Percentiles rank a stretch among this genome's conserved stretches.
These are phyloP conservation scores for Phragmatobia fuliginosa DNA, from an alignment of 2,888 invertebrate genomes.

Conservation along the genomic window DNA sequence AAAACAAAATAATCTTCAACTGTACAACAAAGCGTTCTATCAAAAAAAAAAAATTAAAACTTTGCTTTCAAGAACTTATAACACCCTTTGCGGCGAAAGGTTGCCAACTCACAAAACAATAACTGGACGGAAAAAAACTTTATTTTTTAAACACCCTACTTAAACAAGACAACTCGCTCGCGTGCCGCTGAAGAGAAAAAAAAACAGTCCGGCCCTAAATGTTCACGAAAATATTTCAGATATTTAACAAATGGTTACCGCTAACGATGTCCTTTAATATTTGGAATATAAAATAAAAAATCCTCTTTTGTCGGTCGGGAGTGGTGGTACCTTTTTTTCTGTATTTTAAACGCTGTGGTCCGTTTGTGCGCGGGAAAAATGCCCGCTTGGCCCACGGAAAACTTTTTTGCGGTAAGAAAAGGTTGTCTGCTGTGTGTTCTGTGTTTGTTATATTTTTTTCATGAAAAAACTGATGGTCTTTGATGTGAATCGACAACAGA, in stretches of 20 bases:
- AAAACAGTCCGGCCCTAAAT: slow-evolving; percentile 63
- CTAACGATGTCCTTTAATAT: slow-evolving; percentile 85
- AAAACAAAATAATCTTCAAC: slow-evolving; percentile 18
- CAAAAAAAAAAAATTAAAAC: slow-evolving; percentile 57
- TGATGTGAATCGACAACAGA: slow-evolving; percentile 48
- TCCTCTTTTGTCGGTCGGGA: slow-evolving; percentile 76
- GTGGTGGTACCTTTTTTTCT: slow-evolving; percentile 73
- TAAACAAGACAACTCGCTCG: slow-evolving; percentile 69
- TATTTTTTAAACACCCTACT: slow-evolving; percentile 63
- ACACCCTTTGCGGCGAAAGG: slow-evolving; percentile 64
- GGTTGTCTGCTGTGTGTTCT: slow-evolving; percentile 69
- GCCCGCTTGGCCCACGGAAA: slow-evolving; percentile 74
- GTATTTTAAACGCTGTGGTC: slow-evolving; percentile 76
- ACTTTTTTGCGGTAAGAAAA: slow-evolving; percentile 86
- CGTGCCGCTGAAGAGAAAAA: slow-evolving; percentile 55
- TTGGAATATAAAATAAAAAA: slow-evolving; percentile 82
- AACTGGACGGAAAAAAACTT: slow-evolving; percentile 60
- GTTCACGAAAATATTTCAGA: slow-evolving; percentile 78
- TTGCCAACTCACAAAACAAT: slow-evolving; percentile 56
- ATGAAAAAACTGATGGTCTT: slow-evolving; percentile 53
- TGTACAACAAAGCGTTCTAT: slow-evolving; percentile 28
- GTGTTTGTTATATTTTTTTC: slow-evolving; percentile 49
- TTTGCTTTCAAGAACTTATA: slow-evolving; percentile 67
- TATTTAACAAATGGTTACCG: slow-evolving; percentile 84
- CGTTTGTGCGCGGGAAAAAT: slow-evolving; percentile 83